Percentiles rank a stretch among this genome's conserved stretches.
Evolutionary conservation across 1,140 invertebrate species (phyloP).

Genomic region (Papilio xuthus): DNA sequence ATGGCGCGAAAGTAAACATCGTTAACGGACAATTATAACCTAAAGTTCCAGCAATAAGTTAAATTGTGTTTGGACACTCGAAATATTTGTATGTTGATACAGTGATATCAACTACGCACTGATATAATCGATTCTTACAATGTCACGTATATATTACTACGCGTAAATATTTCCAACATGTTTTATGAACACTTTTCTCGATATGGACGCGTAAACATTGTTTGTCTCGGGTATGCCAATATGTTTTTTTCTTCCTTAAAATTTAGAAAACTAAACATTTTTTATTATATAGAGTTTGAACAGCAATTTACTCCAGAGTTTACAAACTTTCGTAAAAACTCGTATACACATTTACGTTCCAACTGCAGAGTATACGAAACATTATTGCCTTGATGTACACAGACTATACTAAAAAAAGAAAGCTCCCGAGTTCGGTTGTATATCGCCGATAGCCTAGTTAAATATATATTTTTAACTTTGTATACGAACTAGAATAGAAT

Average conservation of each 20-base stretch:
- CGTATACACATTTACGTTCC: background rate
- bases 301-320: background rate
- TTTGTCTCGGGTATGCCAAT: too few species aligned
- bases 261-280: background rate
- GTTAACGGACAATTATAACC: slow-evolving; percentile 6
- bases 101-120: background rate
- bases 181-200: background rate
- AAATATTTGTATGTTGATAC: slow-evolving; percentile 15
- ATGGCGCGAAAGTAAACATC: slow-evolving; percentile 19
- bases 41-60: slow-evolving; percentile 6
- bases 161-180: background rate
- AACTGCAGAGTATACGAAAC: background rate
- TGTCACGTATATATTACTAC: background rate
- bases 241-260: background rate
- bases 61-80: slow-evolving; percentile 1
- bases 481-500: slow-evolving; percentile 4
- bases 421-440: slow-evolving; percentile 3
- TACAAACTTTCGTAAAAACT: background rate
- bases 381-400: background rate
- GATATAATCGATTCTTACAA: slow-evolving; percentile 17
- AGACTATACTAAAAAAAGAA: slow-evolving; percentile 1
- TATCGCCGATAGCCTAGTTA: slow-evolving; percentile 16
- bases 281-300: background rate
- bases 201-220: background rate
- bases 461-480: slow-evolving; percentile 26